Percentiles rank a stretch among this genome's conserved stretches.
Evolutionary conservation across 2,113 vertebrate species (phyloP).

Genomic region (Pollimyrus isidori): DNA sequence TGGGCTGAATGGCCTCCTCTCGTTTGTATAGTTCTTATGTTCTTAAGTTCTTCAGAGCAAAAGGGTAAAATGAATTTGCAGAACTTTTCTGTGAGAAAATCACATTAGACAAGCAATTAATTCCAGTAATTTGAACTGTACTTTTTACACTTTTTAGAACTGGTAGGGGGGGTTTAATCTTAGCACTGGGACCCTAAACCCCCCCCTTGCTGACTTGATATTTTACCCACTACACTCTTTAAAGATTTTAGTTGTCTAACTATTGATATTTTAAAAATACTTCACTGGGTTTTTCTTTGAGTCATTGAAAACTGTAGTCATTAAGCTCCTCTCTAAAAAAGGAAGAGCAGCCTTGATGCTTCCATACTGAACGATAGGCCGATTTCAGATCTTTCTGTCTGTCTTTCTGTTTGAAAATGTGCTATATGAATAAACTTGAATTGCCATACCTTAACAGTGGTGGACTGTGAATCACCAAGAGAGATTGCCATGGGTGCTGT

Average conservation of each 20-base stretch:
- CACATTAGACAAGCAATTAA: background rate
- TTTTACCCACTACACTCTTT: too few relatives aligned
- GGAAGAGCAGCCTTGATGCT: background rate
- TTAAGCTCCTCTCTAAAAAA: background rate
- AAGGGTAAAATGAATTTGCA: background rate
- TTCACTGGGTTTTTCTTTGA: background rate
- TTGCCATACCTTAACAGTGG: slow-evolving; percentile 56
- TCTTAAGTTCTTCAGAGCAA: background rate
- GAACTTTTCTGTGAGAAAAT: background rate
- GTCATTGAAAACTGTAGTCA: background rate
- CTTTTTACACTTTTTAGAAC: too few relatives aligned
- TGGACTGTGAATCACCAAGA: slow-evolving; percentile 72
- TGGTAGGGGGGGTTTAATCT: too few relatives aligned
- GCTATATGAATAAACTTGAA: background rate
- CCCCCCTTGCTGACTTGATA: too few relatives aligned
- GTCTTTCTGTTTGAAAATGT: background rate
- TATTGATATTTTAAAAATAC: too few relatives aligned
- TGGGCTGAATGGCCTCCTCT: background rate
- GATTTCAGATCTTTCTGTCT: background rate
- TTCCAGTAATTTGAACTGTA: background rate
- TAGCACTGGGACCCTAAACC: too few relatives aligned
- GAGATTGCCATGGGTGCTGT: slow-evolving; percentile 62
- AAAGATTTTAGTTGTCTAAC: too few relatives aligned
- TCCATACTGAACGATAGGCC: background rate
- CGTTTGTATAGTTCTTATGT: too few relatives aligned